phyloP scores from a whole-genome alignment of 1,140 invertebrate genomes.

The Anastrepha obliqua region DNA sequence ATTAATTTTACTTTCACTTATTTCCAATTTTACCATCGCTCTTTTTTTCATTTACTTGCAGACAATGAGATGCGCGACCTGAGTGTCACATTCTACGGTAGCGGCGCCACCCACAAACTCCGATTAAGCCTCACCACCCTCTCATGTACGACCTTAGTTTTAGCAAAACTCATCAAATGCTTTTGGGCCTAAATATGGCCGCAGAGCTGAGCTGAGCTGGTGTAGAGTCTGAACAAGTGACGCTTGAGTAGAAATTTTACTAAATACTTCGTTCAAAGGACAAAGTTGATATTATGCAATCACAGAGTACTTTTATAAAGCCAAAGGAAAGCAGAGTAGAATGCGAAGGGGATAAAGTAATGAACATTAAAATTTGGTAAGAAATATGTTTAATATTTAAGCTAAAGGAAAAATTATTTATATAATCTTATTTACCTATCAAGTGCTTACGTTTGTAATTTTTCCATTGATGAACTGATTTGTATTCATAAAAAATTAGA shows the following conservation, averaged over 20 bases:
- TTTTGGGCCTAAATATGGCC: background rate
- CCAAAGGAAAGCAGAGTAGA: background rate
- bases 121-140: constrained; percentile 62
- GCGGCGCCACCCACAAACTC: constrained; percentile 65
- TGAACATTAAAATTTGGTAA: background rate
- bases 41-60: constrained; percentile 57
- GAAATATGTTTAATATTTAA: background rate
- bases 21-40: too few species aligned
- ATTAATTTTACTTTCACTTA: too few species aligned
- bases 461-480: background rate
- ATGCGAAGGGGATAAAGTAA: background rate
- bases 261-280: background rate
- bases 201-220: too few species aligned
- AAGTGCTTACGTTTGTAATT: background rate
- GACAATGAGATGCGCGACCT: constrained; percentile 73
- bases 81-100: constrained; percentile 74
- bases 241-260: background rate
- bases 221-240: too few species aligned
- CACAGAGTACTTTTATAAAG: constrained; percentile 45
- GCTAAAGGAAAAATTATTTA: too few species aligned
- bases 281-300: constrained; percentile 41
- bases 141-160: background rate
- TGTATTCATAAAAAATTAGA: background rate
- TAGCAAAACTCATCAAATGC: constrained; percentile 34
- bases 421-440: background rate